Evolutionary conservation across 2,113 vertebrate genomes (phyloP).

Genomic region (Salminus brasiliensis): DNA sequence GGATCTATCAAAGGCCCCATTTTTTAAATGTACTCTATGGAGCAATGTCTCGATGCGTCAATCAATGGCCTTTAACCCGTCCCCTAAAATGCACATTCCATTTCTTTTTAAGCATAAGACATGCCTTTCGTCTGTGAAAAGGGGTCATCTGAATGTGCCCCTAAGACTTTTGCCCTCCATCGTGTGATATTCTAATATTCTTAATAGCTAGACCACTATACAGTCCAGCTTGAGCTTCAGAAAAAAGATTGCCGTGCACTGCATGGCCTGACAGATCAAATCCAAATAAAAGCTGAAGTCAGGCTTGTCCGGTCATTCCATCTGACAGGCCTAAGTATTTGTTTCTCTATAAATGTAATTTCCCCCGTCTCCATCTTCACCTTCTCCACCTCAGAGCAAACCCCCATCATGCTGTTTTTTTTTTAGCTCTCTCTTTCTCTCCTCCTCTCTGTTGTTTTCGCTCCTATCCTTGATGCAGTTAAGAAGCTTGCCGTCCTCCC

Average conservation of each 20-base stretch:
- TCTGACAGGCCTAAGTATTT: not conserved
- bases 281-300: not conserved
- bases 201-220: not conserved
- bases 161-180: too few species aligned
- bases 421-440: slow-evolving; percentile 6
- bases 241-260: not conserved
- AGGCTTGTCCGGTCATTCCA: not conserved
- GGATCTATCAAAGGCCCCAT: too few species aligned
- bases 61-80: too few species aligned
- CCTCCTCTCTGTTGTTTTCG: slow-evolving; percentile 28
- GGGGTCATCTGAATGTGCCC: too few species aligned
- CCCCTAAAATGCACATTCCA: too few species aligned
- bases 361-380: not conserved
- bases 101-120: too few species aligned
- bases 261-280: not conserved
- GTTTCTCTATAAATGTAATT: not conserved
- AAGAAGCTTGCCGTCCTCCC: slow-evolving; percentile 42
- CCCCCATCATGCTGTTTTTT: not conserved
- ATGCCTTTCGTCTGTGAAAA: too few species aligned
- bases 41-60: too few species aligned
- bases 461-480: slow-evolving; percentile 42
- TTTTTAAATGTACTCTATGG: too few species aligned
- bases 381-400: too few species aligned
- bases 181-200: too few species aligned
- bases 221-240: not conserved